phyloP scores from a whole-genome alignment of 2,888 invertebrate genomes.

The Caenorhabditis sp. region DNA sequence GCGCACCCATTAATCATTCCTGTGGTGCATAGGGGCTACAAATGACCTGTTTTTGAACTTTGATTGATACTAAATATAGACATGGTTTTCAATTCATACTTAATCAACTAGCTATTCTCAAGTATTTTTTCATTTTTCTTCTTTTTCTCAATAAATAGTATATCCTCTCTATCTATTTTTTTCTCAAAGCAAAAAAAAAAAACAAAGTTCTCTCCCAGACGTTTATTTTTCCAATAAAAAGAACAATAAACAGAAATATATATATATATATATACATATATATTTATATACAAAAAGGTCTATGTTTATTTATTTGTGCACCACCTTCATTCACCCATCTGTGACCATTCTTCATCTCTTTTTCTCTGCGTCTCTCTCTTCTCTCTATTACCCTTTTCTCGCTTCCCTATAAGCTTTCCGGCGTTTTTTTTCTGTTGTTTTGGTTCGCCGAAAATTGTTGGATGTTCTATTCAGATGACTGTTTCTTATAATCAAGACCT shows the following conservation, averaged over 20 bases:
- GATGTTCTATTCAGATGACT: conserved; percentile 35
- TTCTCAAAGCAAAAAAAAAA: background rate
- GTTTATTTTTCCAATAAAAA: background rate
- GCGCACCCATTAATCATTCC: too few species aligned
- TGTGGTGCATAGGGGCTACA: too few species aligned
- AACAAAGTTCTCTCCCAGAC: background rate
- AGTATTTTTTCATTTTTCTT: too few species aligned
- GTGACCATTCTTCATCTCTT: background rate
- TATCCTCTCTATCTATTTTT: background rate
- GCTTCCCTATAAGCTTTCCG: background rate
- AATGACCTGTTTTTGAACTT: too few species aligned
- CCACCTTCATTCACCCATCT: background rate
- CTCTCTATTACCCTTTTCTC: conserved; percentile 10
- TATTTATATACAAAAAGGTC: background rate
- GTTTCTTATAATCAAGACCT: conserved; percentile 56
- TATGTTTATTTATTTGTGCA: background rate
- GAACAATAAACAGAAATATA: background rate
- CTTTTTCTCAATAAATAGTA: background rate
- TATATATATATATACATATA: background rate
- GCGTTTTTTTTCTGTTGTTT: background rate
- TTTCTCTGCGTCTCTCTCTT: conserved; percentile 9
- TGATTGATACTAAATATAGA: too few species aligned
- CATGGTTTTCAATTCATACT: too few species aligned
- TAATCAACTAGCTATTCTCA: background rate
- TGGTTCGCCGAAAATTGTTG: background rate